Base-by-base conservation (phyloP, 37 sponge, comb jelly and placozoan species). In the Eunapius fragilis region DNA sequence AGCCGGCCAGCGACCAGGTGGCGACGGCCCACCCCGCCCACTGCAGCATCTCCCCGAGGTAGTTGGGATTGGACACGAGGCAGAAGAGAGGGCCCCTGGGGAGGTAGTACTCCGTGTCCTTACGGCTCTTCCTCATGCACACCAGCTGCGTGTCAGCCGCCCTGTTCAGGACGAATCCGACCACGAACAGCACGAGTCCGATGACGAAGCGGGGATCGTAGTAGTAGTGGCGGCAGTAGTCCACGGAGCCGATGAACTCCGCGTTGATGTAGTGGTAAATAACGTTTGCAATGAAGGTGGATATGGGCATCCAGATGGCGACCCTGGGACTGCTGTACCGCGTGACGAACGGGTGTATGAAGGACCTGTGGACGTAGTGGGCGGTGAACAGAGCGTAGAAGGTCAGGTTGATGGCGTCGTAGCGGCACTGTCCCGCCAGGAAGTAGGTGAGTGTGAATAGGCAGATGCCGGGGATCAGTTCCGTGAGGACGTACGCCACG, bases 1-100 rank as follows among this genome's bases (percentile, higher is more conserved):
- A 73, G 6, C 97, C 94, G 68, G 92, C 70, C 17, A 94, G 83
- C 14, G 97, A 94, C 94, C 94, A 96, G 25, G 92, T 96, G n/a
- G 72, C 67, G 19, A 96, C 70, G 68, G 92, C 71, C 91, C 92
- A 96, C 0, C 97, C 97, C 24, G 91, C 58, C 97, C 97, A 96
- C 91, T 96, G 87, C 37, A 94, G 31, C 5, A 50, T 72, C 80
- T 96, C 97, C 19, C 92, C 97, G 49, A 96, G 78, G 71, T 94
- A 96, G 85, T 96, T 96, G 0, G 97, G 97, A 50, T 87, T 84
- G 28, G 94, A 80, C 6, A 96, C 85, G 31, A 81, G 37, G 41
- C 80, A 83, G 77, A 89, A 96, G 45, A 93, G 77, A 12, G 67
- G 26, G 28, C 94, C 94, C 69, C 88, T 74, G 2, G 97, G 97